Conservation (phyloP, 35 echinoderm and acorn worm genomes). For the Ophioderma brevispina region DNA sequence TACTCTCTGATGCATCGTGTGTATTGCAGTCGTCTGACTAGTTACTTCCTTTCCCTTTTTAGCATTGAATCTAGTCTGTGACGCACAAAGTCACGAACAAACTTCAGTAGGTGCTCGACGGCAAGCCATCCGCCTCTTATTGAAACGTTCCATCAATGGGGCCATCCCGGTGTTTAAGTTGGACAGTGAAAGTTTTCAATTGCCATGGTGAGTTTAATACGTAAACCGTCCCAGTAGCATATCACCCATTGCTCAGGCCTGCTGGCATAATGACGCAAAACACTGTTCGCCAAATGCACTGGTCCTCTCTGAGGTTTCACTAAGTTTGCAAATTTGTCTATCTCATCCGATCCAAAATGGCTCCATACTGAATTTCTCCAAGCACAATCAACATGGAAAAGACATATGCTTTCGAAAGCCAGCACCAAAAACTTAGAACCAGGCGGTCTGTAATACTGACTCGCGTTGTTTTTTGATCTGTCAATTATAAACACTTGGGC, state of each 20-base stretch:
- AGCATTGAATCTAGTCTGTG: no score
- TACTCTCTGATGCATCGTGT: no score
- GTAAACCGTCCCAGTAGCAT: background rate
- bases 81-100: no score
- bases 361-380: background rate
- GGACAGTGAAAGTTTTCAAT: no score
- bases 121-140: no score
- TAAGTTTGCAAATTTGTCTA: background rate
- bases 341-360: background rate
- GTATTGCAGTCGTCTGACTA: no score
- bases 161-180: no score
- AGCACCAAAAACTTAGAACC: background rate
- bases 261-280: background rate
- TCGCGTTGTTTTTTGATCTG: background rate
- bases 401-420: background rate
- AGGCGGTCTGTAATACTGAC: background rate
- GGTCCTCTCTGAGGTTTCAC: background rate
- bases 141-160: no score
- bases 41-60: no score
- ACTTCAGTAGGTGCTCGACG: no score
- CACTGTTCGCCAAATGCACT: background rate
- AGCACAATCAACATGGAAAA: background rate
- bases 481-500: background rate
- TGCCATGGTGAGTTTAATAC: background rate
- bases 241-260: background rate